These are phyloP conservation scores for Chelmon rostratus DNA, from an alignment of 2,797 vertebrate species.

Conservation along the genomic window DNA sequence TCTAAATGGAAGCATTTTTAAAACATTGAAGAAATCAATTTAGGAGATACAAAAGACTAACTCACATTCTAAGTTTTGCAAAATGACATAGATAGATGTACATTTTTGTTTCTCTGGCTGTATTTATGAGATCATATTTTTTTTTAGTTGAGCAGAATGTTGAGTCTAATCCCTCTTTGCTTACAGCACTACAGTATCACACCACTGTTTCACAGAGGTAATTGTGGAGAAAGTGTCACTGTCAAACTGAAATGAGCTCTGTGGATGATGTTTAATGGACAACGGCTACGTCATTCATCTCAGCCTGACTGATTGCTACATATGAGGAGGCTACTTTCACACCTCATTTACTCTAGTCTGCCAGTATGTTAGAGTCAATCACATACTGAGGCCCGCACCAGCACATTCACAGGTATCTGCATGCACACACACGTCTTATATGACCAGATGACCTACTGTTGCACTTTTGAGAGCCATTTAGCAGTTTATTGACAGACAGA, in stretches of 20 bases:
- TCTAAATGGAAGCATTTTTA: neutral
- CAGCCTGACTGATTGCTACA: conserved; percentile 63
- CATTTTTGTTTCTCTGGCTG: neutral
- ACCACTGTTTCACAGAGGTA: too few species aligned
- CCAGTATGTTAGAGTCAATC: conserved; percentile 62
- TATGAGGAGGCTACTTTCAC: conserved; percentile 70
- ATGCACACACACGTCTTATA: neutral
- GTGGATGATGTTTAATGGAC: conserved; percentile 63
- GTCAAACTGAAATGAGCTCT: conserved; percentile 47
- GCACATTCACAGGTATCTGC: conserved; percentile 21
- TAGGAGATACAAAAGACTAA: neutral
- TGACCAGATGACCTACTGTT: conserved; percentile 36
- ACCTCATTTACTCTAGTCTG: conserved; percentile 73
- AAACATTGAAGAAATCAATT: neutral
- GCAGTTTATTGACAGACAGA: conserved; percentile 10
- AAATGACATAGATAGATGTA: neutral
- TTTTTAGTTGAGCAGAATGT: neutral
- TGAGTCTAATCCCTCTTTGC: neutral
- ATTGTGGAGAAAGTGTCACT: conserved; percentile 28
- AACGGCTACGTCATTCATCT: conserved; percentile 68
- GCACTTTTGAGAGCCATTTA: conserved; percentile 31
- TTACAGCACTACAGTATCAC: neutral
- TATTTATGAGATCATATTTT: neutral
- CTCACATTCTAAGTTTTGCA: neutral
- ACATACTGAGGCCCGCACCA: conserved; percentile 32